Evolutionary conservation across 2,797 vertebrate species (phyloP).

Genomic region (Kryptopterus vitreolus): DNA sequence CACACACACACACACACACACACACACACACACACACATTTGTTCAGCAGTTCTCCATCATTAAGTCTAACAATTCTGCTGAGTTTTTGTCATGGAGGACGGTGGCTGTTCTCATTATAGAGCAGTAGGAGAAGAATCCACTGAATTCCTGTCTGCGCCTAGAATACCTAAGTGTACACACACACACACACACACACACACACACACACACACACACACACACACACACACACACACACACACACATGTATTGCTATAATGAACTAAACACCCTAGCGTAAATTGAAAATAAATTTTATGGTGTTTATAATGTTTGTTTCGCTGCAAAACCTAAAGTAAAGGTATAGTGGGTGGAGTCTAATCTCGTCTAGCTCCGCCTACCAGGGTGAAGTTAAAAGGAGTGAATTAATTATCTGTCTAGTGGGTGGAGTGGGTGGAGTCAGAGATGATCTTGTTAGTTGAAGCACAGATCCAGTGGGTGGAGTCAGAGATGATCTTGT

Average conservation of each 20-base stretch:
- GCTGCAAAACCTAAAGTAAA: not conserved
- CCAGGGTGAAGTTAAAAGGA: not conserved
- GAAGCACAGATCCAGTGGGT: not conserved
- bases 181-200: slow-evolving; percentile 1
- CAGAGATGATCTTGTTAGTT: not conserved
- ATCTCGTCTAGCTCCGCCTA: not conserved
- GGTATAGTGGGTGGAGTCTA: not conserved
- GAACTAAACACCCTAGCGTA: not conserved
- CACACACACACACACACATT: slow-evolving; percentile 2
- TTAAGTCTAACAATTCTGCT: slow-evolving; percentile 8
- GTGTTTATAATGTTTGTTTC: not conserved
- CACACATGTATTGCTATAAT: not conserved
- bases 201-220: not conserved
- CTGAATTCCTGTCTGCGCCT: not conserved
- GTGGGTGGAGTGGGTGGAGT: no score
- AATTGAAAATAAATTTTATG: no score
- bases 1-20: slow-evolving; percentile 11
- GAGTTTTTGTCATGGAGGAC: slow-evolving; percentile 6
- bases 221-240: slow-evolving; percentile 7
- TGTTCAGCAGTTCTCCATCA: slow-evolving; percentile 24
- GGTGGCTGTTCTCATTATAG: slow-evolving; percentile 23
- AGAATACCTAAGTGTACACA: slow-evolving; percentile 17
- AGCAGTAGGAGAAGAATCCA: not conserved
- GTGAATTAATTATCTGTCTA: no score
- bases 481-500: not conserved